Conservation (phyloP, 2,888 invertebrate genomes). For the Formica aserva region DNA sequence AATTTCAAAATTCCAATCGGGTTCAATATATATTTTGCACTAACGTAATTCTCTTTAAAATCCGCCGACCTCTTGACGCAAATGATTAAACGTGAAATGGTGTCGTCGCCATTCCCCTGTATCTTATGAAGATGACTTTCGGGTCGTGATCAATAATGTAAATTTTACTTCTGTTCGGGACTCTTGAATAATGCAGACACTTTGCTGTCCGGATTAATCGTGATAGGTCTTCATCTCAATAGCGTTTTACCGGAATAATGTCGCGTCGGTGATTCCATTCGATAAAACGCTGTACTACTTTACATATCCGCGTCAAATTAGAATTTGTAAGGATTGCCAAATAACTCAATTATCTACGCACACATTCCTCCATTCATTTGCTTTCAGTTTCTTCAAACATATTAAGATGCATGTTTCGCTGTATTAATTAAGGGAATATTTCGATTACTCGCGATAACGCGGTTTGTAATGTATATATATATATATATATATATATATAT, state of each 20-base stretch:
- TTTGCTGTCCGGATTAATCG: conserved; percentile 24
- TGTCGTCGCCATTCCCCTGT: conserved; percentile 25
- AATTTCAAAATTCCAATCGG: not conserved
- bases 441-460: not conserved
- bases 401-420: not conserved
- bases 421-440: not conserved
- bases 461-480: not conserved
- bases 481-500: not conserved
- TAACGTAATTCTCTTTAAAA: not conserved
- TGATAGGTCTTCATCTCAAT: conserved; percentile 40
- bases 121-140: conserved; percentile 29
- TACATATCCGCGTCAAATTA: conserved; percentile 25
- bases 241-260: not conserved
- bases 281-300: not conserved
- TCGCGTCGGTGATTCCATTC: conserved; percentile 7
- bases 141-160: conserved; percentile 68
- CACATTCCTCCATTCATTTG: not conserved
- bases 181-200: conserved; percentile 58
- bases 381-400: not conserved
- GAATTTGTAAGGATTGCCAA: conserved; percentile 7
- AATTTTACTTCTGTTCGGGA: conserved; percentile 58
- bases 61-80: not conserved
- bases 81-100: too few species aligned
- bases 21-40: not conserved
- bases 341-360: not conserved